Percentiles rank a stretch among this genome's conserved stretches.
These are phyloP conservation scores for Bombus consobrinus DNA, from an alignment of 1,140 invertebrate genomes.

Conservation along the genomic window DNA sequence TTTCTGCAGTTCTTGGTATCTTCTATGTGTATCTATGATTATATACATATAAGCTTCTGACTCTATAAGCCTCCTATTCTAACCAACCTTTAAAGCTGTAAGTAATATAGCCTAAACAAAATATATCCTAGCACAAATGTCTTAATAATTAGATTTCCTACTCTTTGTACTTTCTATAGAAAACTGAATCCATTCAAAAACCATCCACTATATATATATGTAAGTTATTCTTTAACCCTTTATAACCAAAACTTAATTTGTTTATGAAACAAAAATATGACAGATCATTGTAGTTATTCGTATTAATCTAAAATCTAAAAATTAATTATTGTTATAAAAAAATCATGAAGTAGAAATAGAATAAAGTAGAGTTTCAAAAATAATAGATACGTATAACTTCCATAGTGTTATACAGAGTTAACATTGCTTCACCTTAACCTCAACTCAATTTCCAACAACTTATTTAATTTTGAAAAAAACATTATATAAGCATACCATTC, in stretches of 20 bases:
- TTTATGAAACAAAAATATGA: too few relatives aligned
- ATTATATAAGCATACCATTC: background rate
- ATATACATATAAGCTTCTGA: background rate
- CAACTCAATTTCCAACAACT: background rate
- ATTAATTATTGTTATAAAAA: background rate
- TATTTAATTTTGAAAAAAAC: background rate
- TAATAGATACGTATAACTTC: background rate
- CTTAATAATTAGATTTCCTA: background rate
- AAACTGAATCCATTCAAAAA: background rate
- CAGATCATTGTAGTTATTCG: background rate
- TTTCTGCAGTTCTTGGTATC: background rate
- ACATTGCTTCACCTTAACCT: background rate
- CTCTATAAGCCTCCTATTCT: background rate
- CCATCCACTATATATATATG: background rate
- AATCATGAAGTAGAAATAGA: background rate
- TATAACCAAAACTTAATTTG: background rate
- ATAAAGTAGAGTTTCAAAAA: background rate
- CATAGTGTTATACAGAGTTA: background rate
- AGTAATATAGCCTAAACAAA: background rate
- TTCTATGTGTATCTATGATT: background rate
- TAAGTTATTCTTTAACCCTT: background rate
- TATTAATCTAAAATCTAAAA: background rate
- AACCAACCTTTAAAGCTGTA: background rate
- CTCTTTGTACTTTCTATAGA: background rate
- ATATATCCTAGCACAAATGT: background rate